Percentiles rank a stretch among this genome's conserved stretches.
Conservation (phyloP, 2,113 vertebrate species). For the Myotis brandtii region DNA sequence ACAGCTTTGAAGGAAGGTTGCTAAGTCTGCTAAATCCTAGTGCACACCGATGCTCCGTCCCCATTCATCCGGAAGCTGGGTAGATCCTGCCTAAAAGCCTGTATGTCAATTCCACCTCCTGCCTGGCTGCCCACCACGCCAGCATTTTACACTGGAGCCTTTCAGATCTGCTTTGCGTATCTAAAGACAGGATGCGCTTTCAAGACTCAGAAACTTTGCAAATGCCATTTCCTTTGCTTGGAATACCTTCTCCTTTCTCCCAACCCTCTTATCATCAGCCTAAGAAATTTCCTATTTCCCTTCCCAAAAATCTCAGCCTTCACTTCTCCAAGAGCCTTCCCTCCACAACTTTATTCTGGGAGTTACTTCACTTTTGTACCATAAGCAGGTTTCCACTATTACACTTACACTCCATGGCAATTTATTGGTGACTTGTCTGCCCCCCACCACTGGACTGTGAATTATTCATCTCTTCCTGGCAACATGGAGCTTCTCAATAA, state of each 20-base stretch:
- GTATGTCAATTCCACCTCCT: not conserved
- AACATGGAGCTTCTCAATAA: conserved; percentile 31
- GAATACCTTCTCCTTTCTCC: not conserved
- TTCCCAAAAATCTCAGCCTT: not conserved
- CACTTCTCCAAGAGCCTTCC: not conserved
- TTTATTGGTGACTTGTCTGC: not conserved
- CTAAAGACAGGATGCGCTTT: not conserved
- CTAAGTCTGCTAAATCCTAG: conserved; percentile 53
- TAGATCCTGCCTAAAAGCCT: conserved; percentile 29
- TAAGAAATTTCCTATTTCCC: not conserved
- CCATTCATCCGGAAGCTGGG: conserved; percentile 26
- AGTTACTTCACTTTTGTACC: not conserved
- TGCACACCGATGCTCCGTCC: not conserved
- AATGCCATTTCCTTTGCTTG: not conserved
- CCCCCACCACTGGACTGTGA: not conserved
- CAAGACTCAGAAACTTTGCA: conserved; percentile 30
- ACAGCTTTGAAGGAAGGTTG: conserved; percentile 74
- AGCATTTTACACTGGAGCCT: not conserved
- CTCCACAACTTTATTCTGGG: not conserved
- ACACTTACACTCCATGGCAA: not conserved
- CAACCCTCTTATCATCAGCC: not conserved
- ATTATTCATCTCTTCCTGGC: not conserved
- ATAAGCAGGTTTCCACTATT: not conserved
- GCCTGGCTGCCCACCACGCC: not conserved
- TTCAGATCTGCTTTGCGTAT: not conserved